Evolutionary conservation across 2,113 vertebrate genomes (phyloP), one percentile per base, ranked within the genome.

Genomic region (Megaceryle torquata): DNA sequence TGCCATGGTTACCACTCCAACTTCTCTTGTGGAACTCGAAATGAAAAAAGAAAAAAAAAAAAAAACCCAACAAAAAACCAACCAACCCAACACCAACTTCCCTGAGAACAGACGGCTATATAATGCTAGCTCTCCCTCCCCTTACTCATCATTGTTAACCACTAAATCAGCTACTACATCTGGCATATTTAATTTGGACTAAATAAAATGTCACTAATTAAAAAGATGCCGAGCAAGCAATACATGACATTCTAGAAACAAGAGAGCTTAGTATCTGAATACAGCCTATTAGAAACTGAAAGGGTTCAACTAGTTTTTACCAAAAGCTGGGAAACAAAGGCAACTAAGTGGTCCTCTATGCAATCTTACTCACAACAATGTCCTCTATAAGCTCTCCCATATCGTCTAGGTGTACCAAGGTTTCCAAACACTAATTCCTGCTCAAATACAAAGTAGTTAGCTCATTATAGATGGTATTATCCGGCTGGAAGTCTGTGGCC

Each of bases 131-230:
- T 93, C 91, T 91, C 46, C 61, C 83, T 89, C 85, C 69, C 46
- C 81, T 85, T 81, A 46, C 92, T 94, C 94, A 60, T 94, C 78
- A 97, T 93, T 94, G 93, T 97, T 91, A 94, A 82, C 87, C 85
- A 79, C 67, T 86, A 95, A 81, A 95, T 88, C 94, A 86, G 88
- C 79, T 94, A 95, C 88, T 94, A 95, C 86, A 90, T 84, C 78
- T 94, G 88, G 88, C 88, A 89, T 84, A 83, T 96, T 86, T 86
- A 93, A 95, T 88, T 91, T 95, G 81, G 85, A 85, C 86, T 95
- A 83, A 91, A 93, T 86, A 84, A 95, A 96, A 96, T 88, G 88
- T 81, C 94, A 91, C 77, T 89, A 94, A 93, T 94, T 96, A 91
- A 89, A 91, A 93, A 92, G 80, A 92, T 39, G 75, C 50, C 31